These are phyloP conservation scores for Epirrhoe alternata DNA, from an alignment of 2,888 invertebrate species.

Conservation along the genomic window DNA sequence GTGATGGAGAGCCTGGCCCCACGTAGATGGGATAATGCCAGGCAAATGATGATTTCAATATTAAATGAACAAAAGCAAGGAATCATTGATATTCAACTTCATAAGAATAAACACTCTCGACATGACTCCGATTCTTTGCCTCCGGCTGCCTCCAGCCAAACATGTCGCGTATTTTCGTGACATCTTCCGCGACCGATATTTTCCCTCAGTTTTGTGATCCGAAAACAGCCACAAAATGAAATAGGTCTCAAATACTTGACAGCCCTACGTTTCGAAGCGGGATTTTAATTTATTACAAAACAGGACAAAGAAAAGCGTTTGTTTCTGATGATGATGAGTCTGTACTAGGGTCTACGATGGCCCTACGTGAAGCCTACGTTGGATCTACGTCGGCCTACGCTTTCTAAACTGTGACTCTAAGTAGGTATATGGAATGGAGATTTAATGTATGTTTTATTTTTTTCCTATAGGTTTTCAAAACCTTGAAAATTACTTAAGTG, in stretches of 20 bases:
- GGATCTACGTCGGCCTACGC: too few species aligned
- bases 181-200: background rate
- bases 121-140: background rate
- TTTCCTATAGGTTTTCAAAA: constrained; percentile 17
- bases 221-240: constrained; percentile 4
- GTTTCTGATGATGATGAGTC: too few species aligned
- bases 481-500: constrained; percentile 22
- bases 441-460: too few species aligned
- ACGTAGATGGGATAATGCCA: too few species aligned
- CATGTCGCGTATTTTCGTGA: background rate
- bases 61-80: too few species aligned
- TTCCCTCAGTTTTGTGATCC: background rate
- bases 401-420: too few species aligned
- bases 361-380: too few species aligned
- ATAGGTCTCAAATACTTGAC: constrained; percentile 2
- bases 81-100: background rate
- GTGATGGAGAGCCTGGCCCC: too few species aligned
- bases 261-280: constrained; percentile 12
- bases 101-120: background rate
- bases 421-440: too few species aligned
- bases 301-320: constrained; percentile 20
- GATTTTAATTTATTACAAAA: constrained; percentile 31
- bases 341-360: too few species aligned
- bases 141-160: background rate
- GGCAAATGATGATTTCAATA: too few species aligned